A percentile compares a stretch with the other conserved stretches of the same genome.
phyloP scores from a whole-genome alignment of 64 coral and sea anemone genomes.

The Anthopleura sola region DNA sequence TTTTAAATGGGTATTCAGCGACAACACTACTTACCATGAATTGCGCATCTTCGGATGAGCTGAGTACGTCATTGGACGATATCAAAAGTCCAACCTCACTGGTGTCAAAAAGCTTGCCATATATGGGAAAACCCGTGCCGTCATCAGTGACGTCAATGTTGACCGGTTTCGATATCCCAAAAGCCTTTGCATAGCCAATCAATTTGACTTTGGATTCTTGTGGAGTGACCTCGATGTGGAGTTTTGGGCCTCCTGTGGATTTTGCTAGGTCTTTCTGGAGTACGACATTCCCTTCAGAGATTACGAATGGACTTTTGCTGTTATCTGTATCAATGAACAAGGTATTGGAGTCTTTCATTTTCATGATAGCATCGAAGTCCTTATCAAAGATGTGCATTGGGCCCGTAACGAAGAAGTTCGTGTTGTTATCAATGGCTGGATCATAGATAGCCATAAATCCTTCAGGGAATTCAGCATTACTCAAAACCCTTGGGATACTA shows the following conservation, averaged over 20 bases:
- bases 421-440: slow-evolving; percentile 8
- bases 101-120: slow-evolving; percentile 83
- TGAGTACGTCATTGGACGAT: slow-evolving; percentile 68
- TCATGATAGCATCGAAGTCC: slow-evolving; percentile 36
- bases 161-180: slow-evolving; percentile 59
- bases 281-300: slow-evolving; percentile 65
- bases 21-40: slow-evolving; percentile 58
- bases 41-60: slow-evolving; percentile 34
- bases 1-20: too few relatives aligned
- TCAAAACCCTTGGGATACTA: slow-evolving; percentile 42
- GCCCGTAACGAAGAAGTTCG: slow-evolving; percentile 37
- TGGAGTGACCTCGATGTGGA: slow-evolving; percentile 62
- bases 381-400: slow-evolving; percentile 50
- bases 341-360: slow-evolving; percentile 38
- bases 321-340: slow-evolving; percentile 18
- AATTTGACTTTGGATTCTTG: slow-evolving; percentile 65
- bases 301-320: slow-evolving; percentile 44
- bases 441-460: slow-evolving; percentile 42
- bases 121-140: slow-evolving; percentile 84
- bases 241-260: slow-evolving; percentile 68
- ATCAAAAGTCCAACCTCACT: slow-evolving; percentile 65
- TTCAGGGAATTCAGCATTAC: slow-evolving; percentile 41
- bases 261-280: slow-evolving; percentile 61
- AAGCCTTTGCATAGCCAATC: slow-evolving; percentile 62
- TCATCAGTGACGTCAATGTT: slow-evolving; percentile 74